Conservation (phyloP, 2,797 vertebrate species). For the Merluccius polli region DNA sequence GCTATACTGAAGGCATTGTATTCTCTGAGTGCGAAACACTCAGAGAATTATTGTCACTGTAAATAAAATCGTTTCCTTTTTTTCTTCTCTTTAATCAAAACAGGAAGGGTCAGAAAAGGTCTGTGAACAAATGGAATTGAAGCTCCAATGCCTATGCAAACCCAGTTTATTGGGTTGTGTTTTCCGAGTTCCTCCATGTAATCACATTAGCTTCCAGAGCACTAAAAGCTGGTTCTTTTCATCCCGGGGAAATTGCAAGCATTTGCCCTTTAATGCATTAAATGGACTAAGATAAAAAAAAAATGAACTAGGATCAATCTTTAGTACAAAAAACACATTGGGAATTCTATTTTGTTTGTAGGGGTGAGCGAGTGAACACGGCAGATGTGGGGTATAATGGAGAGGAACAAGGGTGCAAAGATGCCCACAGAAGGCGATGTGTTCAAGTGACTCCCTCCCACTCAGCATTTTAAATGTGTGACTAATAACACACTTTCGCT, state of each 20-base stretch:
- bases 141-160: conserved; percentile 4
- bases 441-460: conserved; percentile 44
- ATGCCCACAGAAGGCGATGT: conserved; percentile 18
- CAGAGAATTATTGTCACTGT: not conserved
- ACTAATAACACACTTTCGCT: conserved; percentile 25
- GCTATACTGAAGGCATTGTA: not conserved
- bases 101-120: conserved; percentile 38
- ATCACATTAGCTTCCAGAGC: conserved; percentile 19
- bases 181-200: conserved; percentile 33
- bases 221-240: conserved; percentile 45
- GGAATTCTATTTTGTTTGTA: conserved; percentile 6
- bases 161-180: conserved; percentile 37
- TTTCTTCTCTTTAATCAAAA: conserved; percentile 28
- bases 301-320: conserved; percentile 40
- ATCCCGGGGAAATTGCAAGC: conserved; percentile 46
- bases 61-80: conserved; percentile 7
- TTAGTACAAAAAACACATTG: conserved; percentile 47
- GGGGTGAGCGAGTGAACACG: not conserved
- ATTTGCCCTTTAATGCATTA: conserved; percentile 56
- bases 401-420: conserved; percentile 13
- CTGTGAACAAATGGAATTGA: conserved; percentile 44
- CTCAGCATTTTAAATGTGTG: conserved; percentile 40
- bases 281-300: conserved; percentile 52
- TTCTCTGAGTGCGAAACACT: not conserved
- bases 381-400: not conserved